Conservation (phyloP, 2,113 vertebrate species). For the Lathamus discolor region DNA sequence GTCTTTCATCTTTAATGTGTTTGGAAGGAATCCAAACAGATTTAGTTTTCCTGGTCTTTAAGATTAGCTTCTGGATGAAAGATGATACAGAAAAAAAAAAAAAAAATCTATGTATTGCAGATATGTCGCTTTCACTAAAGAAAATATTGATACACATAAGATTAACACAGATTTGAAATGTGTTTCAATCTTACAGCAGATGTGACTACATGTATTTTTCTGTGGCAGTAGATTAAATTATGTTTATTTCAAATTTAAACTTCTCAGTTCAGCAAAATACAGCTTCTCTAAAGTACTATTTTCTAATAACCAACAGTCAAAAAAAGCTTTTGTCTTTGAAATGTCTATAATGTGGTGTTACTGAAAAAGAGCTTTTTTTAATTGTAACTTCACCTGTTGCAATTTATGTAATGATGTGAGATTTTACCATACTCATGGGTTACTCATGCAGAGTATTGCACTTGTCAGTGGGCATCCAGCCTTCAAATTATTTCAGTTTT, state of each 20-base stretch:
- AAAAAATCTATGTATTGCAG: background rate
- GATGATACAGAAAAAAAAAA: background rate
- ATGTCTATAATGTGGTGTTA: background rate
- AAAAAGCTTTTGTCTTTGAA: background rate
- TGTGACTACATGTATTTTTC: background rate
- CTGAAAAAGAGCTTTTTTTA: background rate
- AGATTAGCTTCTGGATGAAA: background rate
- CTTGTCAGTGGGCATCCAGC: background rate
- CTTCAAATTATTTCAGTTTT: background rate
- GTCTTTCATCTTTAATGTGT: background rate
- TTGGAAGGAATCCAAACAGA: background rate
- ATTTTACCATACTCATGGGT: no score
- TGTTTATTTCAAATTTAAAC: background rate
- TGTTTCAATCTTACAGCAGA: background rate
- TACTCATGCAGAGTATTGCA: background rate
- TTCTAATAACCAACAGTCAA: background rate
- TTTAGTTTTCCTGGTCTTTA: background rate
- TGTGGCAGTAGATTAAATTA: background rate
- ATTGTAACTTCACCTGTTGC: background rate
- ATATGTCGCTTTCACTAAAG: background rate
- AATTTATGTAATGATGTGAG: background rate
- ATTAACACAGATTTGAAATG: background rate
- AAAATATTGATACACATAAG: background rate
- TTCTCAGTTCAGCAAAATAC: background rate
- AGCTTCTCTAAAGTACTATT: accelerated